Base-by-base conservation (phyloP, 2,888 invertebrate genomes). In the Pollenia griseotomentosa region DNA sequence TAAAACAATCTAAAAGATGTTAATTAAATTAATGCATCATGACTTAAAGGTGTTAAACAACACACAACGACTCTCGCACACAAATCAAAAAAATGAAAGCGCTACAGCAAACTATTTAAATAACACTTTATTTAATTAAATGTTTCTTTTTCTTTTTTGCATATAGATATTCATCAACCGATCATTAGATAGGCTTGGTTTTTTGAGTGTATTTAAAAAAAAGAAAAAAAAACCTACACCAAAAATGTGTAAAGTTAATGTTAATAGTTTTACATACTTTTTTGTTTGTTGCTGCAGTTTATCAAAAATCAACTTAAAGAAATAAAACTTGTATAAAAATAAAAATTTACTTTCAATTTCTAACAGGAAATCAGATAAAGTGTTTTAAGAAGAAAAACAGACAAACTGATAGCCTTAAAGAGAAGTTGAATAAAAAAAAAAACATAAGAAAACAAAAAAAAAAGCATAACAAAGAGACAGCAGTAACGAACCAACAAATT, bases 271-370 rank as follows among this genome's bases (percentile, higher is more conserved):
- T 55, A 55, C 33, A 33, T 33, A 33, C 33, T 33, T 33, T 1
- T 19, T 19, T 19, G 19, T 19, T 19, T 33, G 33, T 5, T 33
- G 2, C 14, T 10, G 14, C n/a, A 59, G 70, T 71, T 53, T 71
- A 68, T 66, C 48, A 65, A 55, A 71, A 82, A 14, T 23, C 16
- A 53, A 33, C 40, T 8, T n/a, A 44, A 55, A 75, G 42, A 63
- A 66, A 48, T 42, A 59, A 84, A 84, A 80, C 44, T 71, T 73
- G 48, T 42, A 79, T 61, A 63, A 63, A 82, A 83, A 77, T 53
- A 6, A 83, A 33, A 81, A 75, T 63, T 63, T 75, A 86, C 83
- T 83, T 86, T 86, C 87, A 87, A 87, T 87, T 87, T 87, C 81
- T 81, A 87, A 87, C 85, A 87, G 87, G 81, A 87, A 87, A 87